These are phyloP conservation scores for Hyposmocoma kahamanoa DNA, from an alignment of 1,140 invertebrate genomes.

Conservation along the genomic window DNA sequence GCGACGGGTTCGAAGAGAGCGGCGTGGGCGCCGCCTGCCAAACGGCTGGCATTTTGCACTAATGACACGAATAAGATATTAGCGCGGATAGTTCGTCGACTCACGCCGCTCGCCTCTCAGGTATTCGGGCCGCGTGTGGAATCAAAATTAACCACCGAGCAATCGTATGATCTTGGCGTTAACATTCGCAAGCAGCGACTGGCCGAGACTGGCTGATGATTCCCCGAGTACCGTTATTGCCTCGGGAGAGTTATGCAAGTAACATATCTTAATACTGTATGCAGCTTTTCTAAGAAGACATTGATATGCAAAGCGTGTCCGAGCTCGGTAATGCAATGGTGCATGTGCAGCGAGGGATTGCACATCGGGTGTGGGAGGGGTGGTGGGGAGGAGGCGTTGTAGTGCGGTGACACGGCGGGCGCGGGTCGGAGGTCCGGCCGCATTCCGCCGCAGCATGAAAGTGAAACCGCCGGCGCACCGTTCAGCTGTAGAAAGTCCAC, in stretches of 20 bases:
- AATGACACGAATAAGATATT: constrained; percentile 72
- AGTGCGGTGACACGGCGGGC: constrained; percentile 34
- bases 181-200: not conserved
- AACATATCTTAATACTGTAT: not conserved
- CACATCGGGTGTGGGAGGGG: constrained; percentile 14
- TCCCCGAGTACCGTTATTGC: not conserved
- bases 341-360: constrained; percentile 13
- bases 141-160: constrained; percentile 38
- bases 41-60: constrained; percentile 68
- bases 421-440: constrained; percentile 63
- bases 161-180: constrained; percentile 18
- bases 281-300: constrained; percentile 11
- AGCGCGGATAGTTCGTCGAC: constrained; percentile 48
- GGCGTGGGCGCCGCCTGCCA: constrained; percentile 51
- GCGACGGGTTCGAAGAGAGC: constrained; percentile 50
- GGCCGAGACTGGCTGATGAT: too few relatives aligned
- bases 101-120: constrained; percentile 38
- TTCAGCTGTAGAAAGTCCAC: constrained; percentile 67
- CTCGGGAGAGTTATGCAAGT: not conserved
- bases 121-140: constrained; percentile 54
- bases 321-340: too few relatives aligned
- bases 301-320: constrained; percentile 32
- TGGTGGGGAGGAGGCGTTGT: constrained; percentile 13
- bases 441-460: constrained; percentile 61
- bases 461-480: constrained; percentile 57